Conservation (phyloP, 2,113 vertebrate species). For the Hippocampus abdominalis region DNA sequence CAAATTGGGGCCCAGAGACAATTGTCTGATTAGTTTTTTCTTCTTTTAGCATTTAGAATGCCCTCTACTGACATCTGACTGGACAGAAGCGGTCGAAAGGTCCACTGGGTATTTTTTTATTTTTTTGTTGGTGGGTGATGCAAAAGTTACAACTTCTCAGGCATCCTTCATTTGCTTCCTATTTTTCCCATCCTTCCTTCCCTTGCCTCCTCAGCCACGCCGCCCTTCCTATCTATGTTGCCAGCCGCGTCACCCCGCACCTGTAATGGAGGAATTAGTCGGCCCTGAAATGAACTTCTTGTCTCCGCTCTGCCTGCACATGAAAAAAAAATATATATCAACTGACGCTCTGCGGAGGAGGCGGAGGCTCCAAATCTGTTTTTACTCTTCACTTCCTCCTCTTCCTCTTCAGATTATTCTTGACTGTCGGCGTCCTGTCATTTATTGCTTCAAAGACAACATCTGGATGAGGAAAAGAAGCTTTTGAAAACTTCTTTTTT, state of each 20-base stretch:
- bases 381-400: not conserved
- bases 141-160: not conserved
- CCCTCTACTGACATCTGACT: not conserved
- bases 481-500: not conserved
- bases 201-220: not conserved
- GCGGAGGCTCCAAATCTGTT: not conserved
- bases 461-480: not conserved
- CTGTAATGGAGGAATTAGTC: constrained; percentile 75
- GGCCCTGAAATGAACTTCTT: constrained; percentile 72
- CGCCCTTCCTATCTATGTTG: constrained; percentile 47
- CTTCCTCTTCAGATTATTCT: not conserved
- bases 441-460: not conserved
- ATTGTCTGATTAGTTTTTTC: not conserved
- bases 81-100: not conserved
- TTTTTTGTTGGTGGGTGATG: not conserved
- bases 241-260: constrained; percentile 68
- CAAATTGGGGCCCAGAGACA: not conserved
- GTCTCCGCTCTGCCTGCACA: constrained; percentile 46
- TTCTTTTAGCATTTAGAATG: not conserved
- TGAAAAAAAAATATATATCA: constrained; percentile 32
- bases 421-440: not conserved
- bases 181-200: constrained; percentile 2
- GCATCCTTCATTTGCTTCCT: not conserved
- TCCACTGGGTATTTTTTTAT: not conserved
- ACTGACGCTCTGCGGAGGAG: constrained; percentile 16